phyloP scores from a whole-genome alignment of 1,140 invertebrate genomes.

The Ridgeia piscesae region DNA sequence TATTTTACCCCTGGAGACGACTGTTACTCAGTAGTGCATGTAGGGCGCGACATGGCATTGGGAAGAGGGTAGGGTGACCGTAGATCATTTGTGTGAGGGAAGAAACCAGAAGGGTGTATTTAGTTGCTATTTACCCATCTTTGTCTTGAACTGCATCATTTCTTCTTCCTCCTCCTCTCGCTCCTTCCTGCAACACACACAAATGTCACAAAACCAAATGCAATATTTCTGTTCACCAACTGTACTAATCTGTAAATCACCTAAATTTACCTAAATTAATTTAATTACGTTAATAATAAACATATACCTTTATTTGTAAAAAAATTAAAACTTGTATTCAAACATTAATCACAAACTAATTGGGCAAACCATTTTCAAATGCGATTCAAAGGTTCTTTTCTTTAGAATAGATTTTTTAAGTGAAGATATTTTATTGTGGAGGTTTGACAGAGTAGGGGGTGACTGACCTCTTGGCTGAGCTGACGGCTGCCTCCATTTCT shows the following conservation, averaged over 20 bases:
- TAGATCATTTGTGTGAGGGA: too few species aligned
- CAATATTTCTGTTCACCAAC: background rate
- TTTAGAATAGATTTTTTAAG: background rate
- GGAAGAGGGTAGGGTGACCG: too few species aligned
- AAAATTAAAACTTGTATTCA: background rate
- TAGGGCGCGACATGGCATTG: too few species aligned
- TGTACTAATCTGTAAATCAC: too few species aligned
- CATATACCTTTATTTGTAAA: background rate
- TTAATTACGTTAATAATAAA: background rate
- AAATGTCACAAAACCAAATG: background rate
- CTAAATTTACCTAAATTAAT: too few species aligned
- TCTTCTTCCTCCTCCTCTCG: constrained; percentile 38
- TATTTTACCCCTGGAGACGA: too few species aligned
- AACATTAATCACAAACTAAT: background rate
- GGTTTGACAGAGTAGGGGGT: background rate
- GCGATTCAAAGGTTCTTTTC: background rate
- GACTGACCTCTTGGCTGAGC: background rate
- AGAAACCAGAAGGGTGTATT: background rate
- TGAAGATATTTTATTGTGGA: background rate
- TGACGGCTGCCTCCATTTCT: constrained; percentile 68
- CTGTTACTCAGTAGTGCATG: too few species aligned
- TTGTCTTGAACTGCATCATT: constrained; percentile 71
- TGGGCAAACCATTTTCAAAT: background rate
- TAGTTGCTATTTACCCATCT: constrained; percentile 66
- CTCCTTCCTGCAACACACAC: constrained; percentile 28